Evolutionary conservation across 2,797 vertebrate genomes (phyloP).

Genomic region (Hydrophis major): DNA sequence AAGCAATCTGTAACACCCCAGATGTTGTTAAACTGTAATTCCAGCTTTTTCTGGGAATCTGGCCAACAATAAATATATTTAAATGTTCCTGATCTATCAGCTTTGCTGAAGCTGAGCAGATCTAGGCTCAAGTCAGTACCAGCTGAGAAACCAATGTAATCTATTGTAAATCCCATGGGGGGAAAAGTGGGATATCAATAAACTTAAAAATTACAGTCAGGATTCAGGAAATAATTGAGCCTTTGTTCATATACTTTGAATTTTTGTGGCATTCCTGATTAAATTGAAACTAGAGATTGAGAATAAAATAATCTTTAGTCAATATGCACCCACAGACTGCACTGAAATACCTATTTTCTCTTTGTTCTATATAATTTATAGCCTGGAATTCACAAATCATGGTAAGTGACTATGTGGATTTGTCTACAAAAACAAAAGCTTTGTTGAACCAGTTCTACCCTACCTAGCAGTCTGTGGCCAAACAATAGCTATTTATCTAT

Average conservation of each 20-base stretch:
- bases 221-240: background rate
- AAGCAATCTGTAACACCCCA: background rate
- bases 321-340: background rate
- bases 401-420: background rate
- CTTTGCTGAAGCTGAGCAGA: background rate
- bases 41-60: background rate
- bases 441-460: background rate
- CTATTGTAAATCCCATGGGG: background rate
- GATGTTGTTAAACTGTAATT: background rate
- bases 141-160: background rate
- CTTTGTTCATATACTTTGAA: background rate
- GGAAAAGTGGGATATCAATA: background rate
- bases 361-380: background rate
- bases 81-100: background rate
- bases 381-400: background rate
- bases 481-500: background rate
- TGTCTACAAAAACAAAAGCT: background rate
- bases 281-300: background rate
- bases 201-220: background rate
- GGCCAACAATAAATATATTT: background rate
- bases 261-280: background rate
- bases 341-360: background rate
- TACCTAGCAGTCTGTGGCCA: background rate
- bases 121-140: background rate
- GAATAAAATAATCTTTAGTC: background rate